Percentiles rank a stretch among this genome's conserved stretches.
phyloP scores from a whole-genome alignment of 2,797 vertebrate species.

The Discoglossus pictus region DNA sequence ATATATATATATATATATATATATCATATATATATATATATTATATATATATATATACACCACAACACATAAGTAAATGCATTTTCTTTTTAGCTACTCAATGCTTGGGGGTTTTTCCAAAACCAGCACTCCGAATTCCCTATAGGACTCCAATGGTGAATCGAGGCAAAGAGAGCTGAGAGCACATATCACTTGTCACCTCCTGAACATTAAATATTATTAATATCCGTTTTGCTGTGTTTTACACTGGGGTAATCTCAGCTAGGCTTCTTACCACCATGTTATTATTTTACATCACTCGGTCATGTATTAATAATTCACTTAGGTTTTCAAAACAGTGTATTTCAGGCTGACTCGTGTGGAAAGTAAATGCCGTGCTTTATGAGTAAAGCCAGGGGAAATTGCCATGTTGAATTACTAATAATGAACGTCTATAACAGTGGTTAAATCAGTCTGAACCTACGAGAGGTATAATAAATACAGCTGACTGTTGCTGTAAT shows the following conservation, averaged over 20 bases:
- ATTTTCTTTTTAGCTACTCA: no score
- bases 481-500: slow-evolving; percentile 3
- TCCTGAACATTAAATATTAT: slow-evolving; percentile 45
- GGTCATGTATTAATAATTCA: neutral
- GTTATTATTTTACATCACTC: slow-evolving; percentile 42
- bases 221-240: slow-evolving; percentile 44
- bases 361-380: neutral
- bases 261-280: slow-evolving; percentile 17
- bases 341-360: slow-evolving; percentile 12
- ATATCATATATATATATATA: no score
- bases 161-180: slow-evolving; percentile 23
- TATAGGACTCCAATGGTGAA: neutral
- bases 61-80: no score
- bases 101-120: no score
- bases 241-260: slow-evolving; percentile 45
- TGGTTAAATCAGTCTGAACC: slow-evolving; percentile 16
- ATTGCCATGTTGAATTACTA: slow-evolving; percentile 5
- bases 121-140: no score
- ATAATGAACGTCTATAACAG: neutral
- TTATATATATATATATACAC: no score
- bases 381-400: slow-evolving; percentile 16
- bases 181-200: slow-evolving; percentile 53
- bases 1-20: no score
- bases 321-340: slow-evolving; percentile 3
- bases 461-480: neutral